Evolutionary conservation across 2,797 vertebrate species (phyloP).

Genomic region (Paratrypauchen microcephalus): DNA sequence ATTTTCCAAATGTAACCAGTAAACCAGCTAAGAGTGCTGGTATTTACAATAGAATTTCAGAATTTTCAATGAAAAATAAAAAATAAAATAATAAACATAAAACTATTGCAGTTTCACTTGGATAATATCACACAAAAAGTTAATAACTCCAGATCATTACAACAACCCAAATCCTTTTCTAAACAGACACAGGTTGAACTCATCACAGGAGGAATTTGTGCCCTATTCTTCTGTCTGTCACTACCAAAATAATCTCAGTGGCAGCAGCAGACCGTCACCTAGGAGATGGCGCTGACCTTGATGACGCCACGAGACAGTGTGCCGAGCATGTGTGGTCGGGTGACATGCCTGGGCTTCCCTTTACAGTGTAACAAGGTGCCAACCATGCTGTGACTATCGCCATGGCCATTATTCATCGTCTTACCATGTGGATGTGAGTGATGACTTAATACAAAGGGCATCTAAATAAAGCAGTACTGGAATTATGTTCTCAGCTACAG

Average conservation of each 20-base stretch:
- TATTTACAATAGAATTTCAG: too few species aligned
- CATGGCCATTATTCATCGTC: slow-evolving; percentile 43
- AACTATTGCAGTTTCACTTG: background rate
- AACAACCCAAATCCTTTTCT: background rate
- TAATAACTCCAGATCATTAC: too few species aligned
- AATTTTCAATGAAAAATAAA: background rate
- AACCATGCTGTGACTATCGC: slow-evolving; percentile 36
- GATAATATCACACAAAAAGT: background rate
- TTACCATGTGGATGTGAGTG: slow-evolving; percentile 2
- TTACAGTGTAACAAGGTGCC: slow-evolving; percentile 43
- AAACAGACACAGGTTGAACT: slow-evolving; percentile 17
- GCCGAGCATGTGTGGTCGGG: slow-evolving; percentile 26
- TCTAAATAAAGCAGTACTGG: slow-evolving; percentile 13
- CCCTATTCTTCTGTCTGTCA: slow-evolving; percentile 22
- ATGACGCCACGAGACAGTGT: slow-evolving; percentile 36
- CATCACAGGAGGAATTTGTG: slow-evolving; percentile 30
- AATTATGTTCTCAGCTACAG: slow-evolving; percentile 5
- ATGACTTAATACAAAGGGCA: slow-evolving; percentile 16
- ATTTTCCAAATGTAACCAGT: too few species aligned
- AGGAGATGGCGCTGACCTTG: slow-evolving; percentile 42
- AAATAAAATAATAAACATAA: background rate
- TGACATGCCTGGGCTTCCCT: slow-evolving; percentile 51
- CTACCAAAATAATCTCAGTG: slow-evolving; percentile 40
- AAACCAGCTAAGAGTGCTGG: too few species aligned
- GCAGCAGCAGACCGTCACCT: slow-evolving; percentile 40